phyloP scores from a whole-genome alignment of 1,140 invertebrate species.

The Trichonephila clavata region DNA sequence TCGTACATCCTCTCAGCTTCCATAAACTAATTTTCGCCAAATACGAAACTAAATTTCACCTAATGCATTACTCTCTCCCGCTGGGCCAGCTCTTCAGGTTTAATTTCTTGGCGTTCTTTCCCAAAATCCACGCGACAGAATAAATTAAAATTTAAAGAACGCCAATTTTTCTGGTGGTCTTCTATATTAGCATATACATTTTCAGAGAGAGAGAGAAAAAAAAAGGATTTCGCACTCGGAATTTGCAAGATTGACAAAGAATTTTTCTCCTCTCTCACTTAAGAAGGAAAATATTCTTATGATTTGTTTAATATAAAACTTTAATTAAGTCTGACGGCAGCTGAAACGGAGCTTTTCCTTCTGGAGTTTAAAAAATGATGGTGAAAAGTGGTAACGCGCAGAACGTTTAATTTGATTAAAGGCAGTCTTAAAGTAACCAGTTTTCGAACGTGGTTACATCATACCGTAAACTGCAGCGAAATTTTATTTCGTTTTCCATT shows the following conservation, averaged over 20 bases:
- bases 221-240: background rate
- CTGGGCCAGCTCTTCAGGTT: background rate
- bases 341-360: background rate
- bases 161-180: slow-evolving; percentile 31
- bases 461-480: background rate
- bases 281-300: background rate
- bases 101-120: slow-evolving; percentile 46
- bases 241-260: background rate
- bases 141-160: slow-evolving; percentile 55
- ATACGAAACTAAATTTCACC: background rate
- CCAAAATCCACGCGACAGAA: background rate
- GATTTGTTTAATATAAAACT: slow-evolving; percentile 24
- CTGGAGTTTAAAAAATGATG: background rate
- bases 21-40: slow-evolving; percentile 42
- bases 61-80: background rate
- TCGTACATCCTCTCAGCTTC: background rate
- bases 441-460: background rate
- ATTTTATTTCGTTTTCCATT: background rate
- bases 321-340: slow-evolving; percentile 28
- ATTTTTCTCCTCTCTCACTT: background rate
- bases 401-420: slow-evolving; percentile 18
- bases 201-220: no score
- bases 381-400: background rate
- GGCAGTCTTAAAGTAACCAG: background rate
- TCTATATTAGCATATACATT: slow-evolving; percentile 33